phyloP scores from a whole-genome alignment of 92 coral and sea anemone species.

The Epizoanthus ramosus region DNA sequence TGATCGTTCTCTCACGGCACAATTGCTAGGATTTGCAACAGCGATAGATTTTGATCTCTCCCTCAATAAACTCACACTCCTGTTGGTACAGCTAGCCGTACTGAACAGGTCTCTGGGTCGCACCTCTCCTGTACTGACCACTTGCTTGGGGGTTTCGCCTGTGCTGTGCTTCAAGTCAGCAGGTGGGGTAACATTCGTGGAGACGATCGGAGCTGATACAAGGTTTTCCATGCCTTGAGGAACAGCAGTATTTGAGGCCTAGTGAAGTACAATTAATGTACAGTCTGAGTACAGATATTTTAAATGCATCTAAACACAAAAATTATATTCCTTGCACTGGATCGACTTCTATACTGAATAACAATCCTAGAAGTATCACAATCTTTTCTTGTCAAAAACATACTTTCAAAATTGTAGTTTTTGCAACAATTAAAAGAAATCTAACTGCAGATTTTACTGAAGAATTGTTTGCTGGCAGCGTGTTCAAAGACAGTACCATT shows the following conservation, averaged over 20 bases:
- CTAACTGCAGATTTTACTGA: no score
- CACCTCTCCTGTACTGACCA: slow-evolving; percentile 35
- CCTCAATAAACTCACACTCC: slow-evolving; percentile 18
- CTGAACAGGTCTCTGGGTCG: slow-evolving; percentile 85
- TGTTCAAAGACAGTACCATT: no score
- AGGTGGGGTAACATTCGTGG: slow-evolving; percentile 52
- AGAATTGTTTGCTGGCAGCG: no score
- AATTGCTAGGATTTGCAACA: slow-evolving; percentile 60
- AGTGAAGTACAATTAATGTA: neutral
- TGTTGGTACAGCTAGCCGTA: slow-evolving; percentile 29
- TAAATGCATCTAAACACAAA: no score
- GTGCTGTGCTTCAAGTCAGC: slow-evolving; percentile 3
- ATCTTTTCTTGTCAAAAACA: no score
- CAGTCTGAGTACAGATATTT: no score
- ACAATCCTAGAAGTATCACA: no score
- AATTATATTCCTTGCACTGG: no score
- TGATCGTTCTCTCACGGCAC: slow-evolving; percentile 73
- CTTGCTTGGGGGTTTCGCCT: slow-evolving; percentile 43
- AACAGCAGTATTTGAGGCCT: neutral
- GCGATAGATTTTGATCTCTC: slow-evolving; percentile 64
- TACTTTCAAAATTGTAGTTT: no score
- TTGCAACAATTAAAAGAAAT: no score
- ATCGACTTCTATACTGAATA: no score
- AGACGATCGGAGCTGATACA: slow-evolving; percentile 79
- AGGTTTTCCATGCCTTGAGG: slow-evolving; percentile 80